Evolutionary conservation across 2,113 vertebrate genomes (phyloP).

Genomic region (Python bivittatus): DNA sequence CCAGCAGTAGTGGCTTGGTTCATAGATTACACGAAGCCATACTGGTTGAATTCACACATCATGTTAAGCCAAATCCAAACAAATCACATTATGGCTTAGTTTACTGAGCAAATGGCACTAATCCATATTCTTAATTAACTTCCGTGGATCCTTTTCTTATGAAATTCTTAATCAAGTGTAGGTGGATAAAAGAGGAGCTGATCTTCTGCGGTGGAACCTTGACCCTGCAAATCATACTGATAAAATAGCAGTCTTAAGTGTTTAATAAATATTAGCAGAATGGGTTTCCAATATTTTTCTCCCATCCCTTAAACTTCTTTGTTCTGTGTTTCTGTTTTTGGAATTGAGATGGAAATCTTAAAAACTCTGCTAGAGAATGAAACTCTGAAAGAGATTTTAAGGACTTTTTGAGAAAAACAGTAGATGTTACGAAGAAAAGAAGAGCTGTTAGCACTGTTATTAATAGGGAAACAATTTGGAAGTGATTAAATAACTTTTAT

Average conservation of each 20-base stretch:
- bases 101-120: too few species aligned
- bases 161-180: background rate
- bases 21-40: too few species aligned
- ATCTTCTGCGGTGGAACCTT: background rate
- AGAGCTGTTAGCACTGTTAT: constrained; percentile 64
- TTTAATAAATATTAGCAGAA: background rate
- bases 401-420: constrained; percentile 63
- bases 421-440: constrained; percentile 66
- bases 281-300: background rate
- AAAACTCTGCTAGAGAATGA: constrained; percentile 54
- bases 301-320: constrained; percentile 51
- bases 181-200: background rate
- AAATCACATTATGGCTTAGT: too few species aligned
- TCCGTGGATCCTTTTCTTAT: too few species aligned
- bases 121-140: too few species aligned
- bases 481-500: constrained; percentile 68
- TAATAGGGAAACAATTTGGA: constrained; percentile 69
- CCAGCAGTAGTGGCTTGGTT: too few species aligned
- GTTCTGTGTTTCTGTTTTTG: constrained; percentile 50
- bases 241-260: background rate
- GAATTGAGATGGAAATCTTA: constrained; percentile 51
- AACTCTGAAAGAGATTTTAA: constrained; percentile 55
- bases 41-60: too few species aligned
- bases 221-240: background rate
- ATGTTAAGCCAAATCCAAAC: too few species aligned